A percentile compares a stretch with the other conserved stretches of the same genome.
Conservation (phyloP, 2,888 invertebrate species). For the Pyrocoelia pectoralis region DNA sequence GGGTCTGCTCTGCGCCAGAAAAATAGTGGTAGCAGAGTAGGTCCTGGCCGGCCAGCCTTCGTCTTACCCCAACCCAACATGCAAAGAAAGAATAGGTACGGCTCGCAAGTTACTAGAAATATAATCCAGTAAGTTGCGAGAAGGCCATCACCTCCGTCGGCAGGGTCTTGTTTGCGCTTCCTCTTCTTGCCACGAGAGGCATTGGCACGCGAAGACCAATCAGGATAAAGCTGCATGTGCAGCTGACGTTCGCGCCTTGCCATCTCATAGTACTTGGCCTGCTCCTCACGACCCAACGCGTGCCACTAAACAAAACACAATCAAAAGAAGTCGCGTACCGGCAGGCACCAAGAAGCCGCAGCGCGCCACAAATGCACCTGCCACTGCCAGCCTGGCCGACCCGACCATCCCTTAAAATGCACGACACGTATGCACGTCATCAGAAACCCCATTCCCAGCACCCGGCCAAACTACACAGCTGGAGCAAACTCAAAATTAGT, state of each 20-base stretch:
- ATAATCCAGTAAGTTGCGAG: slow-evolving; percentile 50
- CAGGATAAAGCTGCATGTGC: slow-evolving; percentile 99
- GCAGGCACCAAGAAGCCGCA: slow-evolving; percentile 50
- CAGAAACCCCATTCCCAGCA: slow-evolving; percentile 33
- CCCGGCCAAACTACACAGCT: slow-evolving; percentile 44
- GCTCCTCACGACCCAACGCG: slow-evolving; percentile 98
- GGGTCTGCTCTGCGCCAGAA: slow-evolving; percentile 39
- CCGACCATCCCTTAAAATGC: slow-evolving; percentile 33
- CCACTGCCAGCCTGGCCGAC: slow-evolving; percentile 48
- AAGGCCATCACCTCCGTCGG: slow-evolving; percentile 87
- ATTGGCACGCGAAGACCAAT: slow-evolving; percentile 99
- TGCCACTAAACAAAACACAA: slow-evolving; percentile 86
- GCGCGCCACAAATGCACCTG: slow-evolving; percentile 43
- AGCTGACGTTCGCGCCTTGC: slow-evolving; percentile 98
- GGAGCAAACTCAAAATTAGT: slow-evolving; percentile 44
- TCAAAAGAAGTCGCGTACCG: slow-evolving; percentile 49
- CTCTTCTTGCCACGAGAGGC: slow-evolving; percentile 97
- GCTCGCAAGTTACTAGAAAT: slow-evolving; percentile 48
- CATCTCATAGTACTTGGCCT: slow-evolving; percentile 99
- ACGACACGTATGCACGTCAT: slow-evolving; percentile 46
- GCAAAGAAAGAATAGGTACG: slow-evolving; percentile 49
- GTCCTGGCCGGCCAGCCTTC: slow-evolving; percentile 62
- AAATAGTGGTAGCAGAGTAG: slow-evolving; percentile 56
- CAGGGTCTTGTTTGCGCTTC: slow-evolving; percentile 98
- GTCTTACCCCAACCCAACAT: slow-evolving; percentile 44